Conservation (phyloP, 2,797 vertebrate species). For the Spea hammondii region DNA sequence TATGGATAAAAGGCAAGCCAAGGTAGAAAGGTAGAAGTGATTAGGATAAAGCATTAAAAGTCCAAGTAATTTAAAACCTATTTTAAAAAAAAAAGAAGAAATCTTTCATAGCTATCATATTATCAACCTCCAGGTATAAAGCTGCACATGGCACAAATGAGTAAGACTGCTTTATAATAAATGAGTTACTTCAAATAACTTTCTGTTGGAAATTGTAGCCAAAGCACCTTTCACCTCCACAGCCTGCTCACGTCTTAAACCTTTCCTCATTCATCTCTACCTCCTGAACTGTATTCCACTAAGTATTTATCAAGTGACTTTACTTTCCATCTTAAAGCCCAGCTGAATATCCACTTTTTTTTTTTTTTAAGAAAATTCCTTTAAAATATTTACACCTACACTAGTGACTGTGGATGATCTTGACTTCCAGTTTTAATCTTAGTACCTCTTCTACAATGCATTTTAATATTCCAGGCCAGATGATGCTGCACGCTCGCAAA, state of each 20-base stretch:
- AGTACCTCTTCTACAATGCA: too few species aligned
- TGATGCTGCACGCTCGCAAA: too few species aligned
- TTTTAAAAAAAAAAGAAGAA: slow-evolving; percentile 22
- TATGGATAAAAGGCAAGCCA: neutral
- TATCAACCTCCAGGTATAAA: slow-evolving; percentile 25
- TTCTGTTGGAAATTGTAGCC: slow-evolving; percentile 40
- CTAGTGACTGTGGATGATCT: neutral
- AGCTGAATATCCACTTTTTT: neutral
- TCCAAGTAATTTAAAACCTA: slow-evolving; percentile 35
- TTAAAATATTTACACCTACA: slow-evolving; percentile 32
- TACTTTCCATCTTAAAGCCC: slow-evolving; percentile 16
- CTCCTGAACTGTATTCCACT: slow-evolving; percentile 29
- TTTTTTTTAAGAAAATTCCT: slow-evolving; percentile 19
- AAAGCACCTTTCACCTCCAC: slow-evolving; percentile 24
- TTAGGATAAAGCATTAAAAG: slow-evolving; percentile 42
- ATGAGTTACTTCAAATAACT: slow-evolving; percentile 47
- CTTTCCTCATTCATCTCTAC: slow-evolving; percentile 32
- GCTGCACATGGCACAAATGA: slow-evolving; percentile 35
- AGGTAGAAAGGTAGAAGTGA: slow-evolving; percentile 22
- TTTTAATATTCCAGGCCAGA: too few species aligned
- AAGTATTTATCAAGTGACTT: slow-evolving; percentile 32
- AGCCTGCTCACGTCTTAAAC: slow-evolving; percentile 24
- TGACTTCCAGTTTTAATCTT: neutral
- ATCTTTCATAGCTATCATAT: slow-evolving; percentile 25
- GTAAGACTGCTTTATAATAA: slow-evolving; percentile 36